Evolutionary conservation across 2,797 vertebrate species (phyloP), one percentile per base, ranked within the genome.

Genomic region (Staurois parvus): DNA sequence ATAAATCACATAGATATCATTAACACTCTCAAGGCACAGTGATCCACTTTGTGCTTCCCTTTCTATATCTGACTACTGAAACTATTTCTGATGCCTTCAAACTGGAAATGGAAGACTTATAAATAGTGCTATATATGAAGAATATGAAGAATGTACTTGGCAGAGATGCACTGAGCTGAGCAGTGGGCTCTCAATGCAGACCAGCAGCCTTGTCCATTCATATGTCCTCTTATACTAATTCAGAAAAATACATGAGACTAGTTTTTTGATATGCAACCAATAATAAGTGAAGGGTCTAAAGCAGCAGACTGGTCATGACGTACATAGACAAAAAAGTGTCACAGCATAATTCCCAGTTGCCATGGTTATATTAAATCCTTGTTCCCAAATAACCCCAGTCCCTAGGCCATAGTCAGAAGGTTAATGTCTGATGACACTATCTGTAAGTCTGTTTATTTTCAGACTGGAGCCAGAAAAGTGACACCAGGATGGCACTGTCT

Each of bases 401-500:
- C 75, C 37, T 15, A 45, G 72, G 30, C 19, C 69, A 72, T 67
- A 32, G 30, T 70, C 19, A 76, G 34, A 85, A 85, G 84, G 78
- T 85, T 75, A 81, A 67, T 52, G 72, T 69, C 42, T 76, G 72
- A 64, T 72, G 72, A 70, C 77, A 82, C 34, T 64, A 62, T 73
- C 72, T 59, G 72, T 32, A 73, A 19, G 72, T 70, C 32, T 69
- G 78, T 85, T 85, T 85, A 85, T 85, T 85, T 81, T 81, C 40
- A 85, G 84, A 75, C 72, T 81, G 84, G 84, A 85, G 78, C 72
- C 84, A 81, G 84, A 72, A 67, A 81, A 85, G 84, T 81, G 78
- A 85, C 78, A 81, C 70, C 76, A 79, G 78, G 64, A 42, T 62
- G 59, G 64, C 32, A 70, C 42, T 56, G 84, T 76, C 72, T 81